phyloP scores from a whole-genome alignment of 92 coral and sea anemone genomes.

The Epizoanthus stellaris region DNA sequence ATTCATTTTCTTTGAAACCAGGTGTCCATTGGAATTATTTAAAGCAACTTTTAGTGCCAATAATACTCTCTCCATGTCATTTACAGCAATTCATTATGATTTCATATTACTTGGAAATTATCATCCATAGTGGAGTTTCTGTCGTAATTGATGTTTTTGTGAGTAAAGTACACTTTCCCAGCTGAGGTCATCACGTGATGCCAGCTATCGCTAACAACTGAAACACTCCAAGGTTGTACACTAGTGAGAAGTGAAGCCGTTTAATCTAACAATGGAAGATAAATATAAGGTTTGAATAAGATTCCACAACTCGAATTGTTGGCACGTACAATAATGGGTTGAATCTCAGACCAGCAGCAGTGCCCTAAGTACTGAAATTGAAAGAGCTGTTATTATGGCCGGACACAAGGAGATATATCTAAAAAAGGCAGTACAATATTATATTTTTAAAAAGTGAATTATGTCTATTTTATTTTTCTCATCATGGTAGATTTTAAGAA shows the following conservation, averaged over 20 bases:
- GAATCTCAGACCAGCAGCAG: background rate
- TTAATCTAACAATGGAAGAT: background rate
- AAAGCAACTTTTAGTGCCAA: background rate
- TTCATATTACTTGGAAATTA: background rate
- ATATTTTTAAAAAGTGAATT: too few relatives aligned
- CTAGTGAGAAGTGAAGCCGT: background rate
- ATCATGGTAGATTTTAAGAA: too few relatives aligned
- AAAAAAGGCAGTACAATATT: too few relatives aligned
- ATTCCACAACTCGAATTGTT: background rate
- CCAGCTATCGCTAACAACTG: too few relatives aligned
- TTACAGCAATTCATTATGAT: background rate
- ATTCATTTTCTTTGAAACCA: background rate
- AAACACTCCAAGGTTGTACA: background rate
- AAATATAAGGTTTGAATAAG: background rate
- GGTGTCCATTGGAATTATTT: background rate
- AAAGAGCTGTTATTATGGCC: too few relatives aligned
- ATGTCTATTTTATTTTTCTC: too few relatives aligned
- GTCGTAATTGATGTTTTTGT: background rate
- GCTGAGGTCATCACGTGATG: background rate
- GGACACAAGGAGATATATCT: too few relatives aligned
- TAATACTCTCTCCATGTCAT: background rate
- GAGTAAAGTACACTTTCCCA: background rate
- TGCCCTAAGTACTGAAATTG: background rate
- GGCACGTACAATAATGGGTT: background rate
- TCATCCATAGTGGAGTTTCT: background rate